Evolutionary conservation across 2,113 vertebrate species (phyloP).

Genomic region (Oenanthe melanoleuca): DNA sequence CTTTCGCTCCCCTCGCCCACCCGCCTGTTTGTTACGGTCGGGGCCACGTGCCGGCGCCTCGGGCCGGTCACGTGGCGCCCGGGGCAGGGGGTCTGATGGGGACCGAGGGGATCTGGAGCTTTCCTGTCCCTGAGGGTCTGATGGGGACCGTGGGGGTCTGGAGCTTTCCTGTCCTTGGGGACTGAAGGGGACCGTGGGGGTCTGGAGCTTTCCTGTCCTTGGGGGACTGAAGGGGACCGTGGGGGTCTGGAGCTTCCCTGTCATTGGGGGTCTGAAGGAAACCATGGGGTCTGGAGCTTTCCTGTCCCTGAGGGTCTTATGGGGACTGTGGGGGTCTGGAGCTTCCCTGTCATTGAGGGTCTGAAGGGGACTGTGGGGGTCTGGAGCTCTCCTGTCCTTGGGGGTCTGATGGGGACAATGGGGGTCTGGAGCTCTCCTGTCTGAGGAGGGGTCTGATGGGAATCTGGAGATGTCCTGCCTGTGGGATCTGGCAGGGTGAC

Average conservation of each 20-base stretch:
- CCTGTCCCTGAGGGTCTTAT: fast-evolving
- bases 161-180: too few species aligned
- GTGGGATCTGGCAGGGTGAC: too few species aligned
- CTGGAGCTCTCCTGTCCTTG: fast-evolving
- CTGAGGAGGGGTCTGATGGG: background rate
- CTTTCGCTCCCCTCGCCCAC: too few species aligned
- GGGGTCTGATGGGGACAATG: fast-evolving
- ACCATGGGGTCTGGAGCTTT: too few species aligned
- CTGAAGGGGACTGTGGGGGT: fast-evolving
- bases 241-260: background rate
- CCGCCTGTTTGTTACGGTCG: too few species aligned
- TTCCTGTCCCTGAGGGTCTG: too few species aligned
- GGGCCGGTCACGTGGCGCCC: too few species aligned
- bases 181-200: fast-evolving
- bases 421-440: background rate
- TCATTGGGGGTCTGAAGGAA: background rate
- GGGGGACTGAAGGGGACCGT: background rate
- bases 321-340: fast-evolving
- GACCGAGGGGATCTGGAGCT: too few species aligned
- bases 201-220: fast-evolving
- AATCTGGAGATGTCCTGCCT: fast-evolving
- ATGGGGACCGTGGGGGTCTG: too few species aligned
- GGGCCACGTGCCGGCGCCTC: too few species aligned
- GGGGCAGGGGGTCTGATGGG: background rate
- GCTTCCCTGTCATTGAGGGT: fast-evolving